Evolutionary conservation across 2,113 vertebrate genomes (phyloP).

Genomic region (Hydropotes inermis): DNA sequence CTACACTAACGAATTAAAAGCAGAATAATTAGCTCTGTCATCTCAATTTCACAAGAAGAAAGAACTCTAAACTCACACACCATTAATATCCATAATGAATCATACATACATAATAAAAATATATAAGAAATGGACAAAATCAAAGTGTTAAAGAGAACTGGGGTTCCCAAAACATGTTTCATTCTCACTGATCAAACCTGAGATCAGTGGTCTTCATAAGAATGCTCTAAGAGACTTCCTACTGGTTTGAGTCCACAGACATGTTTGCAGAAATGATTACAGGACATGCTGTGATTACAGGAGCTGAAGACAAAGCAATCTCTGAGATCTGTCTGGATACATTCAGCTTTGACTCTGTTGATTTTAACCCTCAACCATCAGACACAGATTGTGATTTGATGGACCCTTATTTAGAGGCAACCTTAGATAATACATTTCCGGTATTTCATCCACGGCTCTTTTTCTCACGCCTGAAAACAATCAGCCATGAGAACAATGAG

Average conservation of each 20-base stretch:
- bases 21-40: background rate
- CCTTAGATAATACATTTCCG: background rate
- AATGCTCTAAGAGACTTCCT: background rate
- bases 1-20: background rate
- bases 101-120: background rate
- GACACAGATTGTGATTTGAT: background rate
- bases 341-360: background rate
- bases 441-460: rapidly evolving
- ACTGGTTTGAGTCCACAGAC: background rate
- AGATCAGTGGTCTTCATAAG: background rate
- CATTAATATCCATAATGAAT: background rate
- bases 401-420: background rate
- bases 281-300: background rate
- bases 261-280: background rate
- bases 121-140: background rate
- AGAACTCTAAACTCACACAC: background rate
- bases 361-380: background rate
- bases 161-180: background rate
- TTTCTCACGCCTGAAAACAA: background rate
- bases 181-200: background rate
- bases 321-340: background rate
- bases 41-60: background rate
- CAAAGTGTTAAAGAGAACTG: background rate
- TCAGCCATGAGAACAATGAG: background rate
- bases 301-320: background rate